Evolutionary conservation across 2,888 invertebrate genomes (phyloP).

Genomic region (Phyllotreta striolata): DNA sequence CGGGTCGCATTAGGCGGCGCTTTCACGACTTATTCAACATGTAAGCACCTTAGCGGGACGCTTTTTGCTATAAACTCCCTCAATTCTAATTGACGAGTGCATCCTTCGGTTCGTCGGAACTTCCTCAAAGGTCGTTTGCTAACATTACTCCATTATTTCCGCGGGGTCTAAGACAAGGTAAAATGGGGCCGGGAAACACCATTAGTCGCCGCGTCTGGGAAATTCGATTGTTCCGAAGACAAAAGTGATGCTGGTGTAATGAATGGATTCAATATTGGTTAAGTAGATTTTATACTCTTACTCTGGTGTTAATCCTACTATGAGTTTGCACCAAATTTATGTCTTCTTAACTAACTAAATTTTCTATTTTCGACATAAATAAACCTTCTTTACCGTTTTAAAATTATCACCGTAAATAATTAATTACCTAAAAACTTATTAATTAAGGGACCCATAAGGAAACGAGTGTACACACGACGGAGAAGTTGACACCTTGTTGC

Average conservation of each 20-base stretch:
- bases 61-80: conserved; percentile 42
- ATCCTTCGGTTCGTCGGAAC: conserved; percentile 18
- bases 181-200: conserved; percentile 6
- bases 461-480: not conserved
- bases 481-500: conserved; percentile 8
- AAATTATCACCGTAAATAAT: no score
- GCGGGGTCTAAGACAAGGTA: conserved; percentile 6
- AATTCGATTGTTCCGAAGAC: not conserved
- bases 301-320: no score
- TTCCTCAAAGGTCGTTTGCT: conserved; percentile 19
- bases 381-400: not conserved
- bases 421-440: not conserved
- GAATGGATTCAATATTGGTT: not conserved
- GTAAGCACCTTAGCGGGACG: conserved; percentile 33
- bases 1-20: conserved; percentile 45
- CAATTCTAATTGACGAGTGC: conserved; percentile 45
- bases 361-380: no score
- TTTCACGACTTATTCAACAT: conserved; percentile 35
- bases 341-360: no score
- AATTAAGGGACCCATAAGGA: not conserved
- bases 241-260: not conserved
- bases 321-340: no score
- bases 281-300: no score
- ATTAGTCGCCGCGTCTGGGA: conserved; percentile 10
- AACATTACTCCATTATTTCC: conserved; percentile 22